Percentiles rank a stretch among this genome's conserved stretches.
phyloP scores from a whole-genome alignment of 1,140 invertebrate genomes.

The roundworm (Caenorhabditis elegans) region DNA sequence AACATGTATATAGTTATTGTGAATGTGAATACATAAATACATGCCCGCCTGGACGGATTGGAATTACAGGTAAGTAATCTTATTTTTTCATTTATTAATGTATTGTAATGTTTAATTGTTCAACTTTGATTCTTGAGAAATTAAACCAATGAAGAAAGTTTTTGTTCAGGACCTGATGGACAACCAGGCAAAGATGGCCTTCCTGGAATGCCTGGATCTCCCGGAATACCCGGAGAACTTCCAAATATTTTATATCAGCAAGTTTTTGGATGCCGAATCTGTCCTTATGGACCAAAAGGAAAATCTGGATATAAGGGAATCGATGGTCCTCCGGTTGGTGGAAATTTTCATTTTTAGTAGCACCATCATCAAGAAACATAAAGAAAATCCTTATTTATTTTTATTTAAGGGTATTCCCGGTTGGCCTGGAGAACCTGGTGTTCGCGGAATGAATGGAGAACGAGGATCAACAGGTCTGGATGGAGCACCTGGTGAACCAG shows the following conservation, averaged over 20 bases:
- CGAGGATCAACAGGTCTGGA: background rate
- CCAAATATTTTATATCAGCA: background rate
- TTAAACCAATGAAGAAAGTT: background rate
- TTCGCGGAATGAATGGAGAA: background rate
- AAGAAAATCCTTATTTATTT: background rate
- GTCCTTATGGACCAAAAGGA: slow-evolving; percentile 38
- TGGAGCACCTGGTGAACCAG: slow-evolving; percentile 30
- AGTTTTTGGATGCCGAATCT: slow-evolving; percentile 33
- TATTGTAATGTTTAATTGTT: no score
- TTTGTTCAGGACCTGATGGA: background rate
- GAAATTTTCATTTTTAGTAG: no score
- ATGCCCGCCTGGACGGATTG: slow-evolving; percentile 23
- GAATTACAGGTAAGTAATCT: background rate
- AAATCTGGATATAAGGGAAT: background rate
- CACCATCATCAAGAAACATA: no score
- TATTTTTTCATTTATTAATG: no score
- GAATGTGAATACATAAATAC: slow-evolving; percentile 37
- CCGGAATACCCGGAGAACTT: slow-evolving; percentile 31
- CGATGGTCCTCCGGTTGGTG: background rate
- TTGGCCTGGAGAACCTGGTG: slow-evolving; percentile 11
- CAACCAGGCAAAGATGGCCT: slow-evolving; percentile 2
- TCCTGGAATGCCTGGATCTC: slow-evolving; percentile 26
- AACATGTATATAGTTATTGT: slow-evolving; percentile 28
- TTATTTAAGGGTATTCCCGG: background rate
- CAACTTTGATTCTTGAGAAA: no score